These are phyloP conservation scores for Pungitius pungitius DNA, from an alignment of 2,113 vertebrate genomes.

Conservation along the genomic window DNA sequence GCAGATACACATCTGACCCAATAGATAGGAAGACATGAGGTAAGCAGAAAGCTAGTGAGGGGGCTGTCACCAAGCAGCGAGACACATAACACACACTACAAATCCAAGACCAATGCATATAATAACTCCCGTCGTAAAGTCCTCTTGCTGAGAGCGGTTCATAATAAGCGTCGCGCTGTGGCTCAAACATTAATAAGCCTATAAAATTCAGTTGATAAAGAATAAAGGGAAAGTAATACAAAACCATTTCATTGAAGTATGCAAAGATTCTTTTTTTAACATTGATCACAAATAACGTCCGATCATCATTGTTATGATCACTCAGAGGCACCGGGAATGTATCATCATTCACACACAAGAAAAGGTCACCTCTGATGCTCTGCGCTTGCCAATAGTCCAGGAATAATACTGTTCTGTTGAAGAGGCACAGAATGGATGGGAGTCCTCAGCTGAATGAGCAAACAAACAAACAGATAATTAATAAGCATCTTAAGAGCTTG, in stretches of 20 bases:
- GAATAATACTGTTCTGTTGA: conserved; percentile 94
- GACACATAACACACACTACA: conserved; percentile 39
- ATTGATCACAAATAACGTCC: not conserved
- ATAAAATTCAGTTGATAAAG: not conserved
- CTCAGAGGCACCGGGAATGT: not conserved
- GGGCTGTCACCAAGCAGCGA: conserved; percentile 13
- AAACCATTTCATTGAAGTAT: not conserved
- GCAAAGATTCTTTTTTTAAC: not conserved
- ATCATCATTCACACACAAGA: not conserved
- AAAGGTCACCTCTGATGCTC: conserved; percentile 91
- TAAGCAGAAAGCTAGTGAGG: conserved; percentile 60
- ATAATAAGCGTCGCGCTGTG: not conserved
- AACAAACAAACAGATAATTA: conserved; percentile 15
- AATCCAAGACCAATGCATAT: conserved; percentile 48
- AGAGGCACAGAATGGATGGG: conserved; percentile 90
- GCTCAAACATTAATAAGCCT: conserved; percentile 12
- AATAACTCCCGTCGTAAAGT: conserved; percentile 5
- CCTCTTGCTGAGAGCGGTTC: conserved; percentile 1
- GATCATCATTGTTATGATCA: not conserved
- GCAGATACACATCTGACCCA: conserved; percentile 47
- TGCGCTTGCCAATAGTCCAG: conserved; percentile 97
- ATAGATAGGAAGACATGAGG: conserved; percentile 44
- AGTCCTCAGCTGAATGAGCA: conserved; percentile 83
- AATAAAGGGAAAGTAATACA: not conserved
- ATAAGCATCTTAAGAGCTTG: conserved; percentile 14